Conservation (phyloP, 2,888 invertebrate genomes). For the Pollenia angustigena region DNA sequence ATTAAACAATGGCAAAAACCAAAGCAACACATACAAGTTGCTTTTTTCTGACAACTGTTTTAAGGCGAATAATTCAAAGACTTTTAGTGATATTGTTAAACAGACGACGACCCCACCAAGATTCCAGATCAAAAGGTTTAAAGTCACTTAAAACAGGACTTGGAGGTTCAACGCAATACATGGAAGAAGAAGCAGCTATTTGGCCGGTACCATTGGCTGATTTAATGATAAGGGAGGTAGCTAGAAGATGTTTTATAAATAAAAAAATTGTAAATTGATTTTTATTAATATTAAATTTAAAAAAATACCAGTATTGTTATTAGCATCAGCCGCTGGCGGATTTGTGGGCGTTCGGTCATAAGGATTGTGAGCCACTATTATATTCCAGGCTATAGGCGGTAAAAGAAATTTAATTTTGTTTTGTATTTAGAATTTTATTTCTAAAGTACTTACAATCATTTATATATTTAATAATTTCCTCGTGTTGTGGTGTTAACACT, state of each 20-base stretch:
- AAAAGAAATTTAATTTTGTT: not conserved
- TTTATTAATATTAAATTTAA: not conserved
- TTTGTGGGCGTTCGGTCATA: conserved; percentile 78
- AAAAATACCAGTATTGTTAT: conserved; percentile 77
- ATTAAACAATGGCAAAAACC: conserved; percentile 26
- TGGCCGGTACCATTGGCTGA: conserved; percentile 74
- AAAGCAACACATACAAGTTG: conserved; percentile 9
- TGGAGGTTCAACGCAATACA: conserved; percentile 91
- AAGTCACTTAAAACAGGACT: conserved; percentile 90
- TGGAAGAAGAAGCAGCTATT: conserved; percentile 77
- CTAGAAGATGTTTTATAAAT: conserved; percentile 72
- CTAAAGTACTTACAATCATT: conserved; percentile 90
- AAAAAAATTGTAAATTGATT: not conserved
- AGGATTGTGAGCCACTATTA: conserved; percentile 83
- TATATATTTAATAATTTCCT: conserved; percentile 93
- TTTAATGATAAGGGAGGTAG: conserved; percentile 74
- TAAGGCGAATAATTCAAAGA: conserved; percentile 84
- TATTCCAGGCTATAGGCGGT: conserved; percentile 82
- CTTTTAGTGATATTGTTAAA: conserved; percentile 94
- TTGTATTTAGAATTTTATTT: not conserved
- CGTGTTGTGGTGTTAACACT: conserved; percentile 90
- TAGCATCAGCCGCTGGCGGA: conserved; percentile 78
- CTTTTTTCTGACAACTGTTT: conserved; percentile 8
- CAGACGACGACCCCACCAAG: conserved; percentile 95
- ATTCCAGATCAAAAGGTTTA: conserved; percentile 94